Evolutionary conservation across 53 echinoderm and acorn worm genomes (phyloP).

Genomic region (Paelopatides confundens): DNA sequence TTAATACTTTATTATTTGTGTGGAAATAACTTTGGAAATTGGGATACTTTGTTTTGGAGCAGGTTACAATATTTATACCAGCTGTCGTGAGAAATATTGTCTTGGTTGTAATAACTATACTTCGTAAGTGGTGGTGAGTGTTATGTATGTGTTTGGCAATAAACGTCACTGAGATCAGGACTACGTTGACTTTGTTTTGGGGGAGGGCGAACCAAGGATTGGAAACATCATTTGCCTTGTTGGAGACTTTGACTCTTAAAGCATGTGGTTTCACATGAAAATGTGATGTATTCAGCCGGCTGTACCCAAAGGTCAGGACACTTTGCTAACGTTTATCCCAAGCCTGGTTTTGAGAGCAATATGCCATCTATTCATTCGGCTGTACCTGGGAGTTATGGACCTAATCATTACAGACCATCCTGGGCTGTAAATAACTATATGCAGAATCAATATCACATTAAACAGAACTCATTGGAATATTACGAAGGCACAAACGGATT

Average conservation of each 20-base stretch:
- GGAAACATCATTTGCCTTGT: too few relatives aligned
- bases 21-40: not conserved
- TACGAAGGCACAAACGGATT: not conserved
- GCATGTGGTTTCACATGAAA: constrained; percentile 13
- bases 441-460: not conserved
- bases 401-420: not conserved
- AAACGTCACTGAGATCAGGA: not conserved
- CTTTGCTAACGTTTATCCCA: constrained; percentile 31
- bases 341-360: constrained; percentile 19
- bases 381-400: constrained; percentile 18
- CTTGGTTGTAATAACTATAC: not conserved
- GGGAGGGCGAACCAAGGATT: too few relatives aligned
- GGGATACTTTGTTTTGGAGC: not conserved
- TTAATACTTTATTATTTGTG: too few relatives aligned
- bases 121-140: too few relatives aligned
- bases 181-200: too few relatives aligned
- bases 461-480: not conserved
- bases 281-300: constrained; percentile 48
- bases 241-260: too few relatives aligned
- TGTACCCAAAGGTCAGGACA: constrained; percentile 38
- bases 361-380: constrained; percentile 46
- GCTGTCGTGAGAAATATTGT: too few relatives aligned
- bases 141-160: not conserved
- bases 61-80: not conserved
- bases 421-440: not conserved